Evolutionary conservation across 1,140 invertebrate species (phyloP).

Genomic region (Dendroctonus ponderosae): DNA sequence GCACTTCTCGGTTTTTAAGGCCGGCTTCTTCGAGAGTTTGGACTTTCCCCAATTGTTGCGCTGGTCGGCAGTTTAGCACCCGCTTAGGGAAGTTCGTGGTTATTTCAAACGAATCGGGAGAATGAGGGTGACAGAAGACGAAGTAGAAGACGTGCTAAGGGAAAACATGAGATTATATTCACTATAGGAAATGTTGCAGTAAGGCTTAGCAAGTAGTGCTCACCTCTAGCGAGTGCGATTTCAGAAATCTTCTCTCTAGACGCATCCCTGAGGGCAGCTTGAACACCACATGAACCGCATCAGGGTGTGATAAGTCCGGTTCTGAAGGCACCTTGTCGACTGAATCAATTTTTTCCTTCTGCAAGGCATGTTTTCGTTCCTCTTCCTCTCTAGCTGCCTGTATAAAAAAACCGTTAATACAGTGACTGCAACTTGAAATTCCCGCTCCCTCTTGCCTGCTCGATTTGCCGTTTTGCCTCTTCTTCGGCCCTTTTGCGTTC

Average conservation of each 20-base stretch:
- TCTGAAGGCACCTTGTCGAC: slow-evolving; percentile 71
- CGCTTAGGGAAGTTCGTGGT: slow-evolving; percentile 92
- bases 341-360: slow-evolving; percentile 66
- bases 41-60: slow-evolving; percentile 46
- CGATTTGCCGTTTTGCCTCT: slow-evolving; percentile 21
- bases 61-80: slow-evolving; percentile 65
- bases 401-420: slow-evolving; percentile 7
- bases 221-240: slow-evolving; percentile 71
- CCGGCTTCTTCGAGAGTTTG: slow-evolving; percentile 75
- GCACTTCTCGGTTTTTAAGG: slow-evolving; percentile 83
- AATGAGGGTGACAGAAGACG: slow-evolving; percentile 90
- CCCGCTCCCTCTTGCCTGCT: slow-evolving; percentile 22
- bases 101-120: slow-evolving; percentile 92
- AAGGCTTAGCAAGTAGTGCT: slow-evolving; percentile 25
- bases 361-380: slow-evolving; percentile 55
- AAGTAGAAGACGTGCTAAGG: slow-evolving; percentile 88
- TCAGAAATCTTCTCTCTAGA: slow-evolving; percentile 82
- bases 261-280: slow-evolving; percentile 85
- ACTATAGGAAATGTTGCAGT: background rate
- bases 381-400: slow-evolving; percentile 43
- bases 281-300: slow-evolving; percentile 80
- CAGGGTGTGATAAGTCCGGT: slow-evolving; percentile 65
- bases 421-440: background rate
- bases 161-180: background rate
- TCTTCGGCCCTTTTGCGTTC: slow-evolving; percentile 31